Base-by-base conservation (phyloP, 2,888 invertebrate species). In the Alviniconcha strummeri region DNA sequence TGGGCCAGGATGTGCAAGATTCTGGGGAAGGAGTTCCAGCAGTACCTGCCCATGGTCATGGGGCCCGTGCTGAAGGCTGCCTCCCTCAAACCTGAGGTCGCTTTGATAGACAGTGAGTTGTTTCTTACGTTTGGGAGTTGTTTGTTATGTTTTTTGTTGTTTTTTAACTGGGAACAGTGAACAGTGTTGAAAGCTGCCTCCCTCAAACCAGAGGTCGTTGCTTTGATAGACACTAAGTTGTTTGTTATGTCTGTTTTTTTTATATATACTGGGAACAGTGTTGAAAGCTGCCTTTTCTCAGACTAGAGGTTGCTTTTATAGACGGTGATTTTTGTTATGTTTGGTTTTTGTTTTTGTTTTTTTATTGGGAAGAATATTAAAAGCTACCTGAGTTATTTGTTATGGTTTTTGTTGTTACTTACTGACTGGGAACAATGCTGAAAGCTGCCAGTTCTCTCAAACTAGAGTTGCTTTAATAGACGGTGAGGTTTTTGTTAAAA, bases 1-100 rank as follows among this genome's bases (percentile, higher is more conserved):
- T 99, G 99, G 99, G 98, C 99, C 0, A 96, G 99, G 88, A 98
- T 99, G 94, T 99, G 99, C 94, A 98, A 98, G 94, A 97, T 98
- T 90, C 95, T 98, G 94, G 96, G 96, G 95, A 92, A 92, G 92
- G 96, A 97, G 90, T 98, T 98, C 92, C 96, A 97, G 89, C 97
- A 97, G 90, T 98, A 98, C 93, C 95, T 98, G 84, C 98, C 98
- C 0, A 95, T 97, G 94, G 98, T 98, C n/a, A 98, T 98, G 97
- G 97, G 96, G 56, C 97, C 98, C 0, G 98, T 98, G 75, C 95
- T 98, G 95, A 96, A 96, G 90, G 97, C 98, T 5, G 98, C 98
- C 9, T 96, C 97, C 7, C 96, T 98, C 95, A 98, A 97, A 93
- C 98, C 98, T 0, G 98, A 98, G 94, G 97, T 98, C 75, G 97